phyloP scores from a whole-genome alignment of 2,888 invertebrate species.

The Morinoia aosen region DNA sequence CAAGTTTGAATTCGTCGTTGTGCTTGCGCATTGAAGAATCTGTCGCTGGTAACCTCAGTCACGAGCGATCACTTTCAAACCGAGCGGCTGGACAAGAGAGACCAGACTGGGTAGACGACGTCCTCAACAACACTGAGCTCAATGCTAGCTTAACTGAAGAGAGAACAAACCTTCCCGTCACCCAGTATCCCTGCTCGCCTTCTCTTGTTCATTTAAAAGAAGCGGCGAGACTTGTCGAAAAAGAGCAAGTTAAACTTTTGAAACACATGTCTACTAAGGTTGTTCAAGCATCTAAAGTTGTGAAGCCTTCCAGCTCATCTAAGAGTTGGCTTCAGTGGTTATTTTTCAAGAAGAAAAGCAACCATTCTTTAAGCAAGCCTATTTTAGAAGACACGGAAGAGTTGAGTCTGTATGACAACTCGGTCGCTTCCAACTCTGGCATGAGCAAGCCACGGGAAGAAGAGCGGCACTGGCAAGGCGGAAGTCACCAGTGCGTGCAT shows the following conservation, averaged over 20 bases:
- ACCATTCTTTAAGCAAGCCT: neutral
- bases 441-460: neutral
- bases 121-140: conserved; percentile 18
- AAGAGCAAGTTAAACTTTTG: neutral
- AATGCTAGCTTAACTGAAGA: neutral
- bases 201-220: conserved; percentile 24
- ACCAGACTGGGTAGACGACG: conserved; percentile 35
- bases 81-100: neutral
- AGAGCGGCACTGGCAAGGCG: neutral
- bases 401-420: conserved; percentile 45
- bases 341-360: conserved; percentile 15
- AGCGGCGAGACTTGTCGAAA: conserved; percentile 19
- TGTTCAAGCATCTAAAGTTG: neutral
- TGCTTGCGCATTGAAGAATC: conserved; percentile 43
- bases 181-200: neutral
- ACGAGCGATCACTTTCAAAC: neutral
- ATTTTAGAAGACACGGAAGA: conserved; percentile 36
- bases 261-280: neutral
- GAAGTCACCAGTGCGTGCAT: neutral
- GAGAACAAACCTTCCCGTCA: neutral
- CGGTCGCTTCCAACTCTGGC: neutral
- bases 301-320: neutral
- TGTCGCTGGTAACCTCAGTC: neutral
- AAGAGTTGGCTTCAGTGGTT: neutral
- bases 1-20: conserved; percentile 26